These are phyloP conservation scores for Enteromius thamalakanensis DNA, from an alignment of 2,797 vertebrate species.

Conservation along the genomic window DNA sequence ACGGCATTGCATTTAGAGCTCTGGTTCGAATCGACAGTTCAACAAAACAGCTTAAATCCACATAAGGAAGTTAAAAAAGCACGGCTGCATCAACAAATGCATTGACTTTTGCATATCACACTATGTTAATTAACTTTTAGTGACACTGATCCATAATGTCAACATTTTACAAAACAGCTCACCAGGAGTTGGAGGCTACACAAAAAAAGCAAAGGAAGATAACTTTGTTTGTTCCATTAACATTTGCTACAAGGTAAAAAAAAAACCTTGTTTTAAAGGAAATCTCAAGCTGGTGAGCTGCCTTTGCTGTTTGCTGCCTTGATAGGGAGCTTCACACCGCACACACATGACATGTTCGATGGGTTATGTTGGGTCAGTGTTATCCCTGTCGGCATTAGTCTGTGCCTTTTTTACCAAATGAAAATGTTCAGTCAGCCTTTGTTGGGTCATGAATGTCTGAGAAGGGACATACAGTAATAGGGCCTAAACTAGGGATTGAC, in stretches of 20 bases:
- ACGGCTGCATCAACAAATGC: too few relatives aligned
- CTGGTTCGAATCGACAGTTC: too few relatives aligned
- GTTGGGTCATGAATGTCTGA: neutral
- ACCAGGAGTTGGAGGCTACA: neutral
- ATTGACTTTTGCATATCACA: too few relatives aligned
- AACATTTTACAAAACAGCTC: slow-evolving; percentile 4
- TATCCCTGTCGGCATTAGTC: neutral
- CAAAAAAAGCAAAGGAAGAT: neutral
- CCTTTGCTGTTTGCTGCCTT: neutral
- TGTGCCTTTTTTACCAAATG: neutral
- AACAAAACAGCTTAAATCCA: too few relatives aligned
- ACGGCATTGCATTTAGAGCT: too few relatives aligned
- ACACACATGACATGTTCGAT: neutral
- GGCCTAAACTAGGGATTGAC: neutral
- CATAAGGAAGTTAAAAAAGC: too few relatives aligned
- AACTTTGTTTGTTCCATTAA: slow-evolving; percentile 13
- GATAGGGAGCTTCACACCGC: neutral
- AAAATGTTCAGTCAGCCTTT: neutral
- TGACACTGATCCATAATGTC: slow-evolving; percentile 1
- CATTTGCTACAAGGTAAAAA: neutral
- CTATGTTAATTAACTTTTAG: too few relatives aligned
- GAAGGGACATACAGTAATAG: neutral
- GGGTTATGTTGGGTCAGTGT: neutral
- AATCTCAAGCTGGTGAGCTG: neutral
- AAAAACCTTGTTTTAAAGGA: neutral